These are phyloP conservation scores for Trissoscelio sp. DNA, from an alignment of 2,888 invertebrate species.

Conservation along the genomic window DNA sequence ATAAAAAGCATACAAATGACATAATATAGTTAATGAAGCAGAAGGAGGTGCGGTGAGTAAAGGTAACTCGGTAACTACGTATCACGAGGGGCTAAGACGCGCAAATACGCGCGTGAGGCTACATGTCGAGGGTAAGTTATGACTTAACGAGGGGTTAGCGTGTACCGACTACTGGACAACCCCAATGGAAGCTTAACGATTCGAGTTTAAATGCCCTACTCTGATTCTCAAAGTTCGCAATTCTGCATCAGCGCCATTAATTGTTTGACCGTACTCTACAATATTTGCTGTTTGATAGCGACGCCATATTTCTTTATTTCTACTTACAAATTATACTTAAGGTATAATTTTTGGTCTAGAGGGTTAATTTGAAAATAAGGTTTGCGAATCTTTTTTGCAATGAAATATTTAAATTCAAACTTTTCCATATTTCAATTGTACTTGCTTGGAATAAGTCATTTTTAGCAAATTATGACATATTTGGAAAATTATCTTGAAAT, in stretches of 20 bases:
- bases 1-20: slow-evolving; percentile 20
- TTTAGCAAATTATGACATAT: too few relatives aligned
- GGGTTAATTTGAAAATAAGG: too few relatives aligned
- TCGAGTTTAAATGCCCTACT: slow-evolving; percentile 79
- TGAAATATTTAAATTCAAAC: too few relatives aligned
- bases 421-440: too few relatives aligned
- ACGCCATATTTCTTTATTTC: slow-evolving; percentile 9
- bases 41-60: slow-evolving; percentile 25
- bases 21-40: slow-evolving; percentile 26
- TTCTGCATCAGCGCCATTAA: slow-evolving; percentile 73
- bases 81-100: slow-evolving; percentile 59
- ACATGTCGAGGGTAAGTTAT: slow-evolving; percentile 80
- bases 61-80: slow-evolving; percentile 39
- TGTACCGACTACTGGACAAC: slow-evolving; percentile 78
- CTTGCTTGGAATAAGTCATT: too few relatives aligned
- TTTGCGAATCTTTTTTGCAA: too few relatives aligned
- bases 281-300: slow-evolving; percentile 15
- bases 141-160: slow-evolving; percentile 83
- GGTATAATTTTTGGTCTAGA: too few relatives aligned
- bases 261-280: slow-evolving; percentile 48
- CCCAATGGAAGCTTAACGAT: slow-evolving; percentile 78
- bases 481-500: too few relatives aligned
- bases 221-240: slow-evolving; percentile 78
- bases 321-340: neutral
- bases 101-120: slow-evolving; percentile 67